These are phyloP conservation scores for Antigone vipio DNA, from an alignment of 2,113 vertebrate species.

Conservation along the genomic window DNA sequence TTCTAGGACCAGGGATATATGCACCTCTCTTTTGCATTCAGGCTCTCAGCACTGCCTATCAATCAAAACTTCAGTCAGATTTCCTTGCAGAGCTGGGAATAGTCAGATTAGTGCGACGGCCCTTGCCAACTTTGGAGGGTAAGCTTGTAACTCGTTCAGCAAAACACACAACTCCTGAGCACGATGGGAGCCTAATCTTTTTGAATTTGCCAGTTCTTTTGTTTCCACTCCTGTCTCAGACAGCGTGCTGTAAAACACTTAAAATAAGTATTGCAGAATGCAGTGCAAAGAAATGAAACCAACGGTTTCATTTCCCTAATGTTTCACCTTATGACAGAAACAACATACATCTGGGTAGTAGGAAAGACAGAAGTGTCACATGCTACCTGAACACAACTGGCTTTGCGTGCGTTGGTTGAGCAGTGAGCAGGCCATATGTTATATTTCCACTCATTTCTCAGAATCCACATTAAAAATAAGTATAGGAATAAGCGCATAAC, in stretches of 20 bases:
- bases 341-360: background rate
- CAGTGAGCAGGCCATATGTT: background rate
- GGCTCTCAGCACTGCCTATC: background rate
- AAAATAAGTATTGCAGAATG: conserved; percentile 11
- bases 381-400: background rate
- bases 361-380: background rate
- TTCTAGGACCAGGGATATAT: background rate
- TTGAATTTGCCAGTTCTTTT: background rate
- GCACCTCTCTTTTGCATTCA: background rate
- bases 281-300: conserved; percentile 48
- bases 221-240: background rate
- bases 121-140: background rate
- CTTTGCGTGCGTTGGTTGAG: background rate
- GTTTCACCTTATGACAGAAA: background rate
- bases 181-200: background rate
- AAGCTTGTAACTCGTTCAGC: background rate
- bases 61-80: background rate
- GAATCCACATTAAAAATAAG: background rate
- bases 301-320: conserved; percentile 16
- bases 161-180: background rate
- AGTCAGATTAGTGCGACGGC: background rate
- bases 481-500: rapidly evolving
- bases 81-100: background rate
- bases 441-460: background rate
- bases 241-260: background rate